Conservation (phyloP, 2,888 invertebrate genomes). For the Eilema griseolum region DNA sequence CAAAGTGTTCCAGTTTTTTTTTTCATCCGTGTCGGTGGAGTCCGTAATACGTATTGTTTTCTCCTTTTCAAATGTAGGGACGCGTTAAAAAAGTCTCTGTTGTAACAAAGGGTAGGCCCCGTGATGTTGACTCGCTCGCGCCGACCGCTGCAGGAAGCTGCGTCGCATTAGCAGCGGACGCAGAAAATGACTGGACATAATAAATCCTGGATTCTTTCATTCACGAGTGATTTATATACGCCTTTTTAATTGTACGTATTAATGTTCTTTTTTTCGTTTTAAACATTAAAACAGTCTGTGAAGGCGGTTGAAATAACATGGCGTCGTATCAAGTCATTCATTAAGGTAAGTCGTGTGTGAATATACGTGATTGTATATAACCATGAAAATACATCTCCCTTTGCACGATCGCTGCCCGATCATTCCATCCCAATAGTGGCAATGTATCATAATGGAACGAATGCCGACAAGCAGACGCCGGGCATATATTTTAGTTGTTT, state of each 20-base stretch:
- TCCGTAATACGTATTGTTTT: slow-evolving; percentile 67
- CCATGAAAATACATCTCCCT: slow-evolving; percentile 14
- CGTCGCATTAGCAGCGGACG: slow-evolving; percentile 59
- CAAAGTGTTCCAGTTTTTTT: slow-evolving; percentile 73
- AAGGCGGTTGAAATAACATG: slow-evolving; percentile 31
- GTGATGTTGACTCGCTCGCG: slow-evolving; percentile 54
- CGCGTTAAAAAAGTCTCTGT: slow-evolving; percentile 68
- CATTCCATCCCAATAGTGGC: slow-evolving; percentile 30
- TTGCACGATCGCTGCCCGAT: slow-evolving; percentile 14
- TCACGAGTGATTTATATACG: slow-evolving; percentile 57
- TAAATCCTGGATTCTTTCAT: slow-evolving; percentile 60
- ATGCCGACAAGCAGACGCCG: slow-evolving; percentile 50
- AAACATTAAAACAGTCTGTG: slow-evolving; percentile 45
- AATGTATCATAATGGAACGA: slow-evolving; percentile 45
- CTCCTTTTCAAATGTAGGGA: slow-evolving; percentile 66
- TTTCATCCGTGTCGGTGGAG: slow-evolving; percentile 57
- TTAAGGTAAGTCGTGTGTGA: slow-evolving; percentile 21
- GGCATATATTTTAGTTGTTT: slow-evolving; percentile 53
- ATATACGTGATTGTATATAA: slow-evolving; percentile 7
- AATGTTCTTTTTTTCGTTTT: slow-evolving; percentile 45
- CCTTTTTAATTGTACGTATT: slow-evolving; percentile 54
- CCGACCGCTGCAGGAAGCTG: slow-evolving; percentile 55
- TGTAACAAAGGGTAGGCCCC: slow-evolving; percentile 59
- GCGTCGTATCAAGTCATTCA: slow-evolving; percentile 17
- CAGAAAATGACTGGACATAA: slow-evolving; percentile 57